Percentiles rank a stretch among this genome's conserved stretches.
Conservation (phyloP, 2,113 vertebrate genomes). For the Egretta garzetta region DNA sequence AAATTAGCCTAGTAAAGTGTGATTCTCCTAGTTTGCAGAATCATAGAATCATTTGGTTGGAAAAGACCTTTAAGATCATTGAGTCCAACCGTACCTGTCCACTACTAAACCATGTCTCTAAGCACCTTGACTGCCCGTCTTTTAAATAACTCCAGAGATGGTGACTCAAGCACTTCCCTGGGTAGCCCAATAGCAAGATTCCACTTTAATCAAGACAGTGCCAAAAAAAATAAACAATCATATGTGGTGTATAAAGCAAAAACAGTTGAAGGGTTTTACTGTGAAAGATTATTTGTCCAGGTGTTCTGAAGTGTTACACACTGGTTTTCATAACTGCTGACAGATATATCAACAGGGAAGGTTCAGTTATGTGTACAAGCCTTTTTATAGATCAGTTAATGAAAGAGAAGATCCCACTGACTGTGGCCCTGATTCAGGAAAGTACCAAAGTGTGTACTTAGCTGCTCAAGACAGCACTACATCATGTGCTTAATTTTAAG, state of each 20-base stretch:
- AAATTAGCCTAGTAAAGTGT: background rate
- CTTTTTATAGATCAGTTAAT: background rate
- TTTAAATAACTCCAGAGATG: too few species aligned
- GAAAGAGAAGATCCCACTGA: background rate
- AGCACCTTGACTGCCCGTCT: too few species aligned
- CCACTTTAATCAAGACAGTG: constrained; percentile 16
- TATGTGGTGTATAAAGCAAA: constrained; percentile 39
- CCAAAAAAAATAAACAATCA: constrained; percentile 71
- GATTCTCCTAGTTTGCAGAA: constrained; percentile 23
- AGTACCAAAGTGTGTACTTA: background rate
- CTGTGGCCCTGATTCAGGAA: background rate
- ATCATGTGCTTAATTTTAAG: background rate
- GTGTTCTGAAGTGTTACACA: constrained; percentile 53
- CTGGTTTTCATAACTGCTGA: constrained; percentile 60
- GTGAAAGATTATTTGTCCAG: constrained; percentile 72
- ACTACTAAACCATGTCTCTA: too few species aligned
- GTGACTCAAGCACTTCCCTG: too few species aligned
- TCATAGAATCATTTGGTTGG: too few species aligned
- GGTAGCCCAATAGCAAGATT: constrained; percentile 4
- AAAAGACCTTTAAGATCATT: too few species aligned
- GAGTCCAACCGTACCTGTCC: too few species aligned
- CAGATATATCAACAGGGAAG: constrained; percentile 22
- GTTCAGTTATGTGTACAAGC: background rate
- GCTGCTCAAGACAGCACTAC: background rate
- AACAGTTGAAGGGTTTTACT: constrained; percentile 52